These are phyloP conservation scores for Leontocebus nigricollis DNA, from an alignment of 2,797 vertebrate genomes.

Conservation along the genomic window DNA sequence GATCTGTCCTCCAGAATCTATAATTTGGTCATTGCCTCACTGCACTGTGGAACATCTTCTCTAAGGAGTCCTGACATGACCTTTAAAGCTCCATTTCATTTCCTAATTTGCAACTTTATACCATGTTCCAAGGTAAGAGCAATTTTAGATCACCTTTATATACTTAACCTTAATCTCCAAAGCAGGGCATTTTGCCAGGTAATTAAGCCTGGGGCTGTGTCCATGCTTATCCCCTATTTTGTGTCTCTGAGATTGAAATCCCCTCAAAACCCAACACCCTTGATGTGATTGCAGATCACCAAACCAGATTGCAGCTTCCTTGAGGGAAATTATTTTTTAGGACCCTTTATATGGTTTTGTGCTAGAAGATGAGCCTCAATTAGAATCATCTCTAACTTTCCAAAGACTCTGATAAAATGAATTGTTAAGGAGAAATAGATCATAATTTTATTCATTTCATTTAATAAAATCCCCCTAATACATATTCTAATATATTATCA, in stretches of 20 bases:
- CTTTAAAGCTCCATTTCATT: neutral
- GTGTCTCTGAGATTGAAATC: neutral
- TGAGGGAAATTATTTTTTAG: neutral
- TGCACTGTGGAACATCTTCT: neutral
- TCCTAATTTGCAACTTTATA: neutral
- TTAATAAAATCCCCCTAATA: neutral
- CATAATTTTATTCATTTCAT: neutral
- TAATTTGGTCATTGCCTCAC: neutral
- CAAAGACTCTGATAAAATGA: neutral
- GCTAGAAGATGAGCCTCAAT: neutral
- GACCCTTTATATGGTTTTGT: neutral
- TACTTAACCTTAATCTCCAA: neutral
- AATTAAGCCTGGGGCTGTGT: neutral
- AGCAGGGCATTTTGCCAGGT: neutral
- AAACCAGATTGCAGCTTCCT: neutral
- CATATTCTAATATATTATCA: neutral
- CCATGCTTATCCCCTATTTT: neutral
- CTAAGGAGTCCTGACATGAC: neutral
- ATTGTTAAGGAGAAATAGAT: neutral
- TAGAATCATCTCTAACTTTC: neutral
- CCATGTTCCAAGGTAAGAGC: neutral
- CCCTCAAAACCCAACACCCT: neutral
- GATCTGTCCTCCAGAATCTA: neutral
- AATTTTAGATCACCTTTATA: neutral
- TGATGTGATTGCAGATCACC: neutral